Evolutionary conservation across 2,888 invertebrate species (phyloP), one percentile per base, ranked within the genome.

Genomic region (Polydrusus tereticollis): DNA sequence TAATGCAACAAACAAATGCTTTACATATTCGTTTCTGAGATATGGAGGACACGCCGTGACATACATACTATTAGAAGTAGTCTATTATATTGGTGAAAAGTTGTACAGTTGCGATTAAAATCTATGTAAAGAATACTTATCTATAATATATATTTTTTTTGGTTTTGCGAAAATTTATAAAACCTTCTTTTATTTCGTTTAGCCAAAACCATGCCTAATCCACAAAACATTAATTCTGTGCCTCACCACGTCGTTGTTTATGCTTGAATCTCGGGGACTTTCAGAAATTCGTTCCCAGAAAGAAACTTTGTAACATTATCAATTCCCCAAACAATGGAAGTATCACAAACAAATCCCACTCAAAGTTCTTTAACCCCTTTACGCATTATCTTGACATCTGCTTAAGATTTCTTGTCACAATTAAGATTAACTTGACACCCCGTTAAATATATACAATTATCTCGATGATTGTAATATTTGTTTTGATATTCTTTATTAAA

Each of bases 1-100:
- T 21, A 47, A 7, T 6, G 47, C 47, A 47, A 23, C 47, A 47
- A 47, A 47, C 10, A 47, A 23, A 23, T 1, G 10, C 4, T 47
- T 47, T 47, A 21, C 12, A 47, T 47, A 4, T 23, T 47, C 12
- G n/a, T 20, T 23, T 7, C 47, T n/a, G 21, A 47, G 20, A 20
- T 47, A 47, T 47, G 21, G 47, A 47, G 47, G 47, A 47, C 47
- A 20, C 10, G 7, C 47, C n/a, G n/a, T 47, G 47, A 47, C 47
- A 47, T 23, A 47, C 10, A 45, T 45, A 45, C 18, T 18, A 8
- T 41, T n/a, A 41, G 16, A 16, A 5, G 26, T 26, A 26, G 26
- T 26, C 26, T 7, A 26, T 26, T 26, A 26, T 5, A 26, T 26
- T 26, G 29, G 29, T 29, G 29, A 7, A 29, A 29, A 29, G 29